A percentile compares a stretch with the other conserved stretches of the same genome.
These are phyloP conservation scores for Syngnathus acus DNA, from an alignment of 2,797 vertebrate genomes.

Conservation along the genomic window DNA sequence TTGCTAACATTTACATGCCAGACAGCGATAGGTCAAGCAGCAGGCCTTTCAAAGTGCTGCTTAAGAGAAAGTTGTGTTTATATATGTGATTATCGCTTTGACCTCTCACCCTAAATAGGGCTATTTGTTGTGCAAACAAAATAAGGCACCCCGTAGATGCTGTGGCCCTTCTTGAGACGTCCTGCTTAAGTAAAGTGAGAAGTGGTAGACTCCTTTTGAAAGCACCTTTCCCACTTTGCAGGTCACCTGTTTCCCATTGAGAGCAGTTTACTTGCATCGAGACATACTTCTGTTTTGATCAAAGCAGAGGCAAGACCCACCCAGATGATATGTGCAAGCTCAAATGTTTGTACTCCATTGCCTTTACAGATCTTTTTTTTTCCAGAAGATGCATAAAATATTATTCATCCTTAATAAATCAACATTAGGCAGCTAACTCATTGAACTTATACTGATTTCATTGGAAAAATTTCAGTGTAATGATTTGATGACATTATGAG, in stretches of 20 bases:
- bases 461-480: background rate
- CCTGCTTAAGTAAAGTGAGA: constrained; percentile 30
- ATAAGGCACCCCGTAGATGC: constrained; percentile 44
- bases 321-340: background rate
- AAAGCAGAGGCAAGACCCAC: constrained; percentile 58
- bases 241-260: constrained; percentile 71
- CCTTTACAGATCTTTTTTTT: background rate
- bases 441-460: background rate
- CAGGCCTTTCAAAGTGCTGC: constrained; percentile 30
- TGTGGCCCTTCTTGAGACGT: constrained; percentile 25
- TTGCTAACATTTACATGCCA: constrained; percentile 59
- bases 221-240: constrained; percentile 50
- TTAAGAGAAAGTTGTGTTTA: constrained; percentile 57
- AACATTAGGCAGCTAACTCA: background rate
- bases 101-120: constrained; percentile 50
- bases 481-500: background rate
- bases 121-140: constrained; percentile 65
- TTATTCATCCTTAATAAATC: background rate
- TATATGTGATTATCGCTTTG: constrained; percentile 64
- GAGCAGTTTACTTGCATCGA: constrained; percentile 66
- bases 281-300: constrained; percentile 72
- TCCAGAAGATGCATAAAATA: background rate
- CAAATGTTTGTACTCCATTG: background rate
- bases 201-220: constrained; percentile 29
- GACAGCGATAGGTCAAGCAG: constrained; percentile 41